These are phyloP conservation scores for Drosophila ironensis DNA, from an alignment of 1,140 invertebrate genomes.

Conservation along the genomic window DNA sequence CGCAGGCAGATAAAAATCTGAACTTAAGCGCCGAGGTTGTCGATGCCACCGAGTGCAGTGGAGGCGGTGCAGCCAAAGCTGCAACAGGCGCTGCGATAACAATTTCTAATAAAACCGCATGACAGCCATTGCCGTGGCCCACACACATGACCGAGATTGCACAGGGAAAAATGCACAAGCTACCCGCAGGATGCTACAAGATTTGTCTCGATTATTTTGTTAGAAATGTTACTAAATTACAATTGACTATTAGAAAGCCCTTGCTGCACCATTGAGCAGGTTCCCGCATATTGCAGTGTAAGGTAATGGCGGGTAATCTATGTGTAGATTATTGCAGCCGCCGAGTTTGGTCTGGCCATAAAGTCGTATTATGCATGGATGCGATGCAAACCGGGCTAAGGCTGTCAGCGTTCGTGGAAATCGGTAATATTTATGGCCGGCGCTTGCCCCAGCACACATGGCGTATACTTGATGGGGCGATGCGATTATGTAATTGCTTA, in stretches of 20 bases:
- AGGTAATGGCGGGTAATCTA: background rate
- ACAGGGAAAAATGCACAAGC: constrained; percentile 27
- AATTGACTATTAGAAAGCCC: too few species aligned
- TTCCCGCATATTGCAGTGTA: too few species aligned
- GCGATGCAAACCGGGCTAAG: constrained; percentile 8
- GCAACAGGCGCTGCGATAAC: constrained; percentile 72
- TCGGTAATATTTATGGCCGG: constrained; percentile 37
- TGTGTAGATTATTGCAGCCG: constrained; percentile 59
- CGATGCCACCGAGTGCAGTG: constrained; percentile 23
- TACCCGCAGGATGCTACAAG: too few species aligned
- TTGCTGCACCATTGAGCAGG: too few species aligned
- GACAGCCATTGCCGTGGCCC: constrained; percentile 46
- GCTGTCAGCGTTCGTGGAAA: constrained; percentile 33
- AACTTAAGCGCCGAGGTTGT: constrained; percentile 59
- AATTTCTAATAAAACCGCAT: constrained; percentile 79
- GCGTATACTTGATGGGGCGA: constrained; percentile 32
- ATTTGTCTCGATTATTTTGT: too few species aligned
- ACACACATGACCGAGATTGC: background rate
- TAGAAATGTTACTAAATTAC: too few species aligned
- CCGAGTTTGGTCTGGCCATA: constrained; percentile 48
- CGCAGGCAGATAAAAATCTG: constrained; percentile 63
- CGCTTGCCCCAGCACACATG: constrained; percentile 11
- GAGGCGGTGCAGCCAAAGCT: constrained; percentile 14
- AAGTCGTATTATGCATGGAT: constrained; percentile 57
- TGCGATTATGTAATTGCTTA: constrained; percentile 61